Evolutionary conservation across 2,888 invertebrate species (phyloP), one percentile per base, ranked within the genome.

Genomic region (Escarpia spicata): DNA sequence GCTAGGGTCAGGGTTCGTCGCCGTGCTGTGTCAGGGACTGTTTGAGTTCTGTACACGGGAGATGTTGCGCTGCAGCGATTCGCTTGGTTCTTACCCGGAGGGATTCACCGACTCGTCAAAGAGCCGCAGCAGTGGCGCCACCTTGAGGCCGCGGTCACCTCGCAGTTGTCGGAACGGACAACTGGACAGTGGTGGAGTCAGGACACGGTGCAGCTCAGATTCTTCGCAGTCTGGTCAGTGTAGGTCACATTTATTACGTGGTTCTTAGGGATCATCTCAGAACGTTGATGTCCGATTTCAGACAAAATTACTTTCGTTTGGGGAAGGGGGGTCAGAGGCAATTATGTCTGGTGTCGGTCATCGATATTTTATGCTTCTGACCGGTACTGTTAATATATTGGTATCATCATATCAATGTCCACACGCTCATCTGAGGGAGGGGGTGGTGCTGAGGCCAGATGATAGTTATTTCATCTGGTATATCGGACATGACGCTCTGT

Each of bases 1-100:
- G 94, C 97, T 98, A 93, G 98, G 98, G 96, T 98, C 98, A 0
- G 97, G 98, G 45, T 97, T 98, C 93, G 98, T 96, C 3, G 94
- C 96, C 15, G 95, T 96, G 90, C 94, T 96, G 89, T 95, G 96
- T 90, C 96, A 96, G 94, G 96, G 95, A 43, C 94, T 96, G 92
- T 95, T 95, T 94, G 96, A 96, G 94, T 96, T 96, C 94, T 96
- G 96, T 94, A 95, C 94, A 92, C 94, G 95, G 8, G 95, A 96
- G 94, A 95, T 96, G 90, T 94, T 94, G 37, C 93, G 93, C 26
- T 95, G 94, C 93, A 93, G 95, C 10, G 95, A 95, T 26, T n/a
- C 75, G 6, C 75, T 75, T 6, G 75, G 75, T 26, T 26, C 75
- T 58, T 94, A 94, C 92, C 94, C 94, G 45, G 95, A 95, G 90